Base-by-base conservation (phyloP, 2,113 vertebrate genomes). In the Hemiscyllium ocellatum region DNA sequence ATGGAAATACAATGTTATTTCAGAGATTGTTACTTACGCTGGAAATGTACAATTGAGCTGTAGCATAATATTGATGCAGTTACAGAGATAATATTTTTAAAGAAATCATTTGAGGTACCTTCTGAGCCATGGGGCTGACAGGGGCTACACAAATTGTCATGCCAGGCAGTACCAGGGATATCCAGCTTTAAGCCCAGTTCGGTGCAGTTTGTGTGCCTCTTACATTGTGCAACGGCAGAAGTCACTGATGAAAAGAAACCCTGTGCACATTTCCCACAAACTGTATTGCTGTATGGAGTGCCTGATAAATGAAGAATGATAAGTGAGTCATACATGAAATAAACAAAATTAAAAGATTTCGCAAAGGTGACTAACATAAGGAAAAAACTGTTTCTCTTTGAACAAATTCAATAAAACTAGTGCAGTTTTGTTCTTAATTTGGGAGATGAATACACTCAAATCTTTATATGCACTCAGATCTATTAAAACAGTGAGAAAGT, bases 151-250 rank as follows among this genome's bases (percentile, higher is more conserved):
- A 97, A 6, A 0, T 96, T 96, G 96, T 98, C 97, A 0, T 96
- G 96, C 95, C 80, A 95, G 7, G 97, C 97, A 8, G 98, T 98
- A 96, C 99, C 99, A 96, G 97, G 97, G 87, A 96, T 96, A n/a
- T 96, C 96, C 47, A 96, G 97, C 96, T 98, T 98, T 85, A 98
- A 97, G 95, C 98, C 98, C 47, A 98, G 76, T 0, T 97, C 97
- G 0, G 97, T 98, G 96, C 99, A 99, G 96, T 99, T 98, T n/a
- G 97, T 98, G 96, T 99, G 98, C 95, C 97, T 98, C 78, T 97
- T 96, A 95, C 99, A 99, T 0, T 96, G 96, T 26, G 98, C 98
- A 83, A 97, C 98, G 69, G 98, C 96, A 1, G 99, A 99, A 0
- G 97, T 97, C 96, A 97, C 96, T 47, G 97, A 97, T 4, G 99